Base-by-base conservation (phyloP, 2,888 invertebrate species). In the Cheilosia urbana region DNA sequence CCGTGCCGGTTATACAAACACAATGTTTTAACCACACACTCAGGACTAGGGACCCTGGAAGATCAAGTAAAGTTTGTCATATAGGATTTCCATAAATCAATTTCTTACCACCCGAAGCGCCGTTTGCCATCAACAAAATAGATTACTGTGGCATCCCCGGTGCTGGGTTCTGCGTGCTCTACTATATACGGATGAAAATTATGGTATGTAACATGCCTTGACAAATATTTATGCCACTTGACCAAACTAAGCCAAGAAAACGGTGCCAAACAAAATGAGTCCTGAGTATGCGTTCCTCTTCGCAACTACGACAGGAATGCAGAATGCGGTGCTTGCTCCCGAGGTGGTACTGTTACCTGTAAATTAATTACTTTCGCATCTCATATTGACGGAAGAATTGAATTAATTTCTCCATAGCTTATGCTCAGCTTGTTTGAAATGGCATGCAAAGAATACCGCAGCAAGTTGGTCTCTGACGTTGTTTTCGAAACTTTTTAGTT, bases 71-170 rank as follows among this genome's bases (percentile, higher is more conserved):
- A 83, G 78, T 83, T 83, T 78, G 68, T 73, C 58, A 68, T 78
- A 73, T 78, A 73, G 63, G 65, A 83, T 78, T 83, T 83, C 79
- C 83, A 79, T 83, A 83, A 83, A 83, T 83, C 83, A 83, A 83
- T 83, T 83, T 79, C 78, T 63, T 78, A 83, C 83, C 78, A 78
- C 83, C 78, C 83, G 68, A 73, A 69, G 83, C 83, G 83, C 75
- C 69, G 68, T 27, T 27, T 27, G 73, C 73, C 78, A 73, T 78
- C 78, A 83, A 68, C 69, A 83, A 57, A 68, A 83, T 73, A 83
- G 73, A 78, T 83, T 78, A 78, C 78, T 63, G 45, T 40, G 78
- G 75, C 72, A 66, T 72, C 77, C 72, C 57, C 60, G 62, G 72
- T 68, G 19, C 19, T 45, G 17, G 5, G 9, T 47, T 1, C 4